Evolutionary conservation across 1,140 invertebrate species (phyloP).

Genomic region (Philotrypesis tridentata): DNA sequence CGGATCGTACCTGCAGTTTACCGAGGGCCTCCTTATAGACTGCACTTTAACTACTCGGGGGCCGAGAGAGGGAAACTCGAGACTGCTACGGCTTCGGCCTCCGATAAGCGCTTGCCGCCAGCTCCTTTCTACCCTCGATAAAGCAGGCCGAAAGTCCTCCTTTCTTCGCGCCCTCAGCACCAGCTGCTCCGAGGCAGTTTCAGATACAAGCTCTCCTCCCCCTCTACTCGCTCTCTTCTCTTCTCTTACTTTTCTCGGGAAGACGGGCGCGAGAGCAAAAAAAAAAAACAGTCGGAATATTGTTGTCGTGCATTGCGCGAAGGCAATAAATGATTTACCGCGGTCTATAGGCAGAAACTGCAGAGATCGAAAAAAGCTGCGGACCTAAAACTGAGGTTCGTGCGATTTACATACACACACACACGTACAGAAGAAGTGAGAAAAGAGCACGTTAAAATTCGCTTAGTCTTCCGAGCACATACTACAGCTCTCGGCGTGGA

Average conservation of each 20-base stretch:
- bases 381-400: background rate
- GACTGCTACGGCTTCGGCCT: background rate
- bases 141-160: constrained; percentile 27
- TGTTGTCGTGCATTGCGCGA: too few species aligned
- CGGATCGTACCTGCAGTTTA: background rate
- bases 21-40: constrained; percentile 38
- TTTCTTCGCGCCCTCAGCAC: background rate
- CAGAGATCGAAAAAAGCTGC: too few species aligned
- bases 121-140: constrained; percentile 19
- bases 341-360: too few species aligned
- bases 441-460: constrained; percentile 32
- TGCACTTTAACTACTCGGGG: constrained; percentile 49
- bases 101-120: constrained; percentile 32
- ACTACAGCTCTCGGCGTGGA: background rate
- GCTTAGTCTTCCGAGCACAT: constrained; percentile 32
- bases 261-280: too few species aligned
- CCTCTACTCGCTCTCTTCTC: too few species aligned
- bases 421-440: background rate
- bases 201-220: background rate
- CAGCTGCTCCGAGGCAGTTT: background rate
- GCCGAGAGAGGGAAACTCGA: constrained; percentile 38
- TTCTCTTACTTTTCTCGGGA: too few species aligned
- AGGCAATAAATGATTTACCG: too few species aligned
- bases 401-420: too few species aligned
- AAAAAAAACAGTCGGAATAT: too few species aligned